Conservation (phyloP, 2,888 invertebrate species). For the Anthrax anthrax region DNA sequence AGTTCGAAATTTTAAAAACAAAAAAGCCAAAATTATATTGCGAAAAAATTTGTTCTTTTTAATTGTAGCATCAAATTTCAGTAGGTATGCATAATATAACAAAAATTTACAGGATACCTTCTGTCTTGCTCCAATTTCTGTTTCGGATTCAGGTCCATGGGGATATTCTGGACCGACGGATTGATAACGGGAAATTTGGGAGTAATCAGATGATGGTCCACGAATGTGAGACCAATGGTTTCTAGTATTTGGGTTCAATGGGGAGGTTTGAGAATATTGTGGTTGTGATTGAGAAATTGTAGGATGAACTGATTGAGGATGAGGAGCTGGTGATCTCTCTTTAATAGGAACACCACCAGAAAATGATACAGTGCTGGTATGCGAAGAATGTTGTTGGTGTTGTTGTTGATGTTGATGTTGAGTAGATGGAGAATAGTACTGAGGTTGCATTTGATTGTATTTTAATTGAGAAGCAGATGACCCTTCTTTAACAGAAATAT, state of each 20-base stretch:
- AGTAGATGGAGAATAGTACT: conserved; percentile 8
- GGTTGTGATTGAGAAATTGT: not conserved
- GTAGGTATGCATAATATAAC: too few relatives aligned
- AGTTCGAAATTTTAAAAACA: not conserved
- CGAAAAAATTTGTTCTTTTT: not conserved
- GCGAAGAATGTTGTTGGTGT: conserved; percentile 4
- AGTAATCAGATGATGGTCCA: conserved; percentile 11
- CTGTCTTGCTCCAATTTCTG: conserved; percentile 3
- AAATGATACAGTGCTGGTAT: conserved; percentile 11
- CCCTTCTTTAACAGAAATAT: conserved; percentile 1
- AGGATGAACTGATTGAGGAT: not conserved
- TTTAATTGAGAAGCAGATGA: not conserved
- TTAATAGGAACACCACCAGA: conserved; percentile 10
- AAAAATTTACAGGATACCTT: conserved; percentile 4
- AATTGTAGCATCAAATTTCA: not conserved
- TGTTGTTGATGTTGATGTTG: conserved; percentile 9
- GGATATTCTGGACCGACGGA: conserved; percentile 1
- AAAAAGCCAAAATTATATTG: not conserved
- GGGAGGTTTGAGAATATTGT: not conserved
- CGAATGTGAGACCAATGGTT: conserved; percentile 13
- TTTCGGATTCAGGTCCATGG: conserved; percentile 7
- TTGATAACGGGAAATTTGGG: conserved; percentile 1
- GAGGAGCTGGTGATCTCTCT: conserved; percentile 1
- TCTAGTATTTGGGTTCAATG: not conserved
- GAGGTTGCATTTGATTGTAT: conserved; percentile 8